These are phyloP conservation scores for Azorinus chamasolen DNA, from an alignment of 2,888 invertebrate species.

Conservation along the genomic window DNA sequence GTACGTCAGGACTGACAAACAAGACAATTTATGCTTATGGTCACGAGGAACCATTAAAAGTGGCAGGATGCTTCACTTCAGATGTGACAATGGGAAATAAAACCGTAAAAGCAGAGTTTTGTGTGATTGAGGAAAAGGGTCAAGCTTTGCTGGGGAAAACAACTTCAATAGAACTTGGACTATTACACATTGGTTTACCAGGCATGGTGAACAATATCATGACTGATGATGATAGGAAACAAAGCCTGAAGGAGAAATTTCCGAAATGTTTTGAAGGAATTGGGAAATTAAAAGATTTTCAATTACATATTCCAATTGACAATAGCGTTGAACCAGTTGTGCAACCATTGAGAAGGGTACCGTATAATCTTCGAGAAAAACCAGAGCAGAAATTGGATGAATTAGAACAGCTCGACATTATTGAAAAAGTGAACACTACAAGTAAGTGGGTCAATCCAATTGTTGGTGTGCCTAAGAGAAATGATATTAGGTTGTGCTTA, in stretches of 20 bases:
- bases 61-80: too few species aligned
- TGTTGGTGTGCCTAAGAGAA: conserved; percentile 47
- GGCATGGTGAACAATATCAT: not conserved
- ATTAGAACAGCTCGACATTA: conserved; percentile 42
- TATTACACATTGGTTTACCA: too few species aligned
- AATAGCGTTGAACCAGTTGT: conserved; percentile 14
- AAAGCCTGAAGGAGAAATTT: conserved; percentile 16
- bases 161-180: too few species aligned
- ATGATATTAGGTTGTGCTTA: conserved; percentile 42
- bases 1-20: too few species aligned
- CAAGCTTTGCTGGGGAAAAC: too few species aligned
- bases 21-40: too few species aligned
- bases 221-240: not conserved
- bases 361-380: conserved; percentile 22
- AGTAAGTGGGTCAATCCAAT: conserved; percentile 47
- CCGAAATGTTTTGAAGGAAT: conserved; percentile 37
- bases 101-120: too few species aligned
- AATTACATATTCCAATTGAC: conserved; percentile 27
- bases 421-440: conserved; percentile 49
- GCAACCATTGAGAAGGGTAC: conserved; percentile 18
- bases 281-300: conserved; percentile 31
- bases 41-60: too few species aligned
- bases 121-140: too few species aligned
- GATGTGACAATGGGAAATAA: too few species aligned
- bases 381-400: conserved; percentile 40